Evolutionary conservation across 30 jellyfish, hydroid and myxozoan species (phyloP).

Genomic region (Aurelia sp.): DNA sequence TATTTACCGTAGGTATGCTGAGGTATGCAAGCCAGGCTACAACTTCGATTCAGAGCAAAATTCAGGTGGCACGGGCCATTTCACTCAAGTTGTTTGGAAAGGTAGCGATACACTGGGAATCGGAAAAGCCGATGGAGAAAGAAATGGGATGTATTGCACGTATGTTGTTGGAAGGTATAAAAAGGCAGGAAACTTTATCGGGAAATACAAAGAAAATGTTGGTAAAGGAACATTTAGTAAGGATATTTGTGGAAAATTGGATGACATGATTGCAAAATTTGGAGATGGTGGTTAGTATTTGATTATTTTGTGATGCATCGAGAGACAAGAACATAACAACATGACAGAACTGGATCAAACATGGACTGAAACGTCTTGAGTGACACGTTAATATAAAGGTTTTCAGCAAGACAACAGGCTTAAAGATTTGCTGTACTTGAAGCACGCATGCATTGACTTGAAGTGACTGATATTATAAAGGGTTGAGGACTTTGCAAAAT

Average conservation of each 20-base stretch:
- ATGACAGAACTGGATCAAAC: no score
- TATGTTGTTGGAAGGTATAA: constrained; percentile 87
- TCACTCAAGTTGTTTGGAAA: constrained; percentile 87
- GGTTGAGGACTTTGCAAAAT: no score
- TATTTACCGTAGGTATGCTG: constrained; percentile 61
- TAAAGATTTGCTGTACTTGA: no score
- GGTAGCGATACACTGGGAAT: constrained; percentile 52
- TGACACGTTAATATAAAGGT: no score
- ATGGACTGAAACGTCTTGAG: no score
- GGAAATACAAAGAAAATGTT: constrained; percentile 76
- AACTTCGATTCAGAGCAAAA: constrained; percentile 36
- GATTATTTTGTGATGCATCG: no score
- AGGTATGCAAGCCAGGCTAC: constrained; percentile 84
- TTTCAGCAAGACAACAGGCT: no score
- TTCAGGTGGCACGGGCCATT: constrained; percentile 69
- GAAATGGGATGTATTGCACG: constrained; percentile 78
- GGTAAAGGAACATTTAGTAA: constrained; percentile 75
- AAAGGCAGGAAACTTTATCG: constrained; percentile 83
- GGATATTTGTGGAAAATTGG: constrained; percentile 54
- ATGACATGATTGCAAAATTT: constrained; percentile 40
- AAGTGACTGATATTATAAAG: no score
- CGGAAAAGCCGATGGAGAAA: constrained; percentile 74
- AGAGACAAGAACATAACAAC: no score
- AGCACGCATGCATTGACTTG: no score
- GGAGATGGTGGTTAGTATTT: constrained; percentile 5